Base-by-base conservation (phyloP, 2,888 invertebrate genomes). In the Hypselothyrea guttata region DNA sequence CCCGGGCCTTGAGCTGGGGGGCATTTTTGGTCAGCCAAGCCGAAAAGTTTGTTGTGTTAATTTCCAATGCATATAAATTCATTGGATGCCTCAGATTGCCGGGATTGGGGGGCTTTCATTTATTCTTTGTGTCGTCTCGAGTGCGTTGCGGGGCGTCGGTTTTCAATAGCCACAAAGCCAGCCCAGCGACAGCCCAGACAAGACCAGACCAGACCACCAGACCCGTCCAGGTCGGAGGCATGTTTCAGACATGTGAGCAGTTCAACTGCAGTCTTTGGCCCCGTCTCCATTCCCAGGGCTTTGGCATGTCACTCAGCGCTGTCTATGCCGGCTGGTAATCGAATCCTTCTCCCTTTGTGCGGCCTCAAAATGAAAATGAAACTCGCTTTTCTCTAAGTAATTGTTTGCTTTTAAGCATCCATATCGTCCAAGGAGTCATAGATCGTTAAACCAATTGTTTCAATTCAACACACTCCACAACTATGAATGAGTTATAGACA, bases 41-140 rank as follows among this genome's bases (percentile, higher is more conserved):
- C 68, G 62, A 78, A 82, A 75, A 78, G 74, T 82, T 78, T 78
- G 75, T 67, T 82, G 77, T 78, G 79, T 82, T 82, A 61, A 82
- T 78, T 78, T 78, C 54, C 75, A 82, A 68, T 78, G 79, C 62
- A 78, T 71, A 71, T 68, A 73, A 75, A 75, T 73, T 78, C 78
- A 73, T 75, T 60, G 53, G 54, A 46, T 62, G 61, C 57, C 64
- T 52, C 54, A 68, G 63, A 67, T 57, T 37, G 31, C 28, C 56
- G 51, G 47, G 51, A 22, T 2, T 4, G 22, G 22, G 22, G 5
- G 22, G 22, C 22, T 22, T 22, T 5, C 22, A 22, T 22, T 47
- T 46, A 40, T 15, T 34, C 28, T 49, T 40, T 37, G 33, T 16
- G 47, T 71, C 46, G 63, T 62, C 64, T 58, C 58, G 61, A 63